phyloP scores from a whole-genome alignment of 2,113 vertebrate species.

The Vidua macroura region DNA sequence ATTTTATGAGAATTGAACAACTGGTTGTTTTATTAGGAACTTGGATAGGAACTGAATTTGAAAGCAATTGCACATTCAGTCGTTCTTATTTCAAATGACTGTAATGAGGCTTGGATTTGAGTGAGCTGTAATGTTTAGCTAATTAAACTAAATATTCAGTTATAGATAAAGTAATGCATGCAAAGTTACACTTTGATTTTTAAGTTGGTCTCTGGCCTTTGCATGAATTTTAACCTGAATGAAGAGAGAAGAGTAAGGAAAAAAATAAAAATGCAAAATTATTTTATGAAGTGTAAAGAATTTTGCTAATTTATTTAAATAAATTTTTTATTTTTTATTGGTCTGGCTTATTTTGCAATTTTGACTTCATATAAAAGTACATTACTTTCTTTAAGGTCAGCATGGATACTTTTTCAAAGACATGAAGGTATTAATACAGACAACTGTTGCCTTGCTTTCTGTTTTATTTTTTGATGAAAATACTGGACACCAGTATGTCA shows the following conservation, averaged over 20 bases:
- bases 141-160: neutral
- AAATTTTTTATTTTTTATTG: neutral
- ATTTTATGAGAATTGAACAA: neutral
- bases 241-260: neutral
- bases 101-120: neutral
- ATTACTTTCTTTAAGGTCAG: neutral
- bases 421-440: neutral
- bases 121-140: neutral
- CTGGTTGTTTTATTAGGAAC: neutral
- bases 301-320: neutral
- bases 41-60: neutral
- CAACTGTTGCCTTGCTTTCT: neutral
- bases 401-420: neutral
- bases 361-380: neutral
- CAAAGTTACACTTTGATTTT: neutral
- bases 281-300: neutral
- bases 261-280: neutral
- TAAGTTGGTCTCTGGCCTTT: neutral
- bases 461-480: neutral
- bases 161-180: neutral
- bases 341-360: neutral
- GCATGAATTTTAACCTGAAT: neutral
- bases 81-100: neutral
- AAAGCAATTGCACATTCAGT: neutral
- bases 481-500: neutral